These are phyloP conservation scores for Acanthosepion esculentum DNA, from an alignment of 2,888 invertebrate genomes.

Conservation along the genomic window DNA sequence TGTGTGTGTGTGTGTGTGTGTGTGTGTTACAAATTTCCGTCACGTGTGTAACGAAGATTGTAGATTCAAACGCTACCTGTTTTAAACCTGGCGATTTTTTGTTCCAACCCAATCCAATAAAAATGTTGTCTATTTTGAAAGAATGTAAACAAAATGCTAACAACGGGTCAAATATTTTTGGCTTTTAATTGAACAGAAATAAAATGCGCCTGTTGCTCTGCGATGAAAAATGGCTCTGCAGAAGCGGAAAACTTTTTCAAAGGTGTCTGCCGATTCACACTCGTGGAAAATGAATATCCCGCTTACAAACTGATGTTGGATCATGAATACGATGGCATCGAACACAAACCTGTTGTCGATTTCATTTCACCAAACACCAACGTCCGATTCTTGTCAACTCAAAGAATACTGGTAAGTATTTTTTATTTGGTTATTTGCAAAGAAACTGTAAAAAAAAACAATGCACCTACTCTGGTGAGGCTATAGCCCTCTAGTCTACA, in stretches of 20 bases:
- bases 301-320: neutral
- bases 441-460: no score
- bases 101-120: no score
- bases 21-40: no score
- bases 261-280: neutral
- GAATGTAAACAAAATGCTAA: no score
- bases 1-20: no score
- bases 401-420: neutral
- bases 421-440: no score
- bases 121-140: no score
- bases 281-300: neutral
- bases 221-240: neutral
- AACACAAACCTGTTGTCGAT: neutral
- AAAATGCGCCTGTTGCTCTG: neutral
- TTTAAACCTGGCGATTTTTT: no score
- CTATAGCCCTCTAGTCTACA: no score
- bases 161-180: neutral
- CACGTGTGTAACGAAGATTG: no score
- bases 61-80: no score
- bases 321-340: neutral
- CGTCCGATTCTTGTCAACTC: neutral
- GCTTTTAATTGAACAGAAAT: neutral
- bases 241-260: neutral
- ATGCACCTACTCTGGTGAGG: no score
- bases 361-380: neutral